Evolutionary conservation across 1,140 invertebrate genomes (phyloP), one percentile per base, ranked within the genome.

Genomic region (Nomia melanderi): DNA sequence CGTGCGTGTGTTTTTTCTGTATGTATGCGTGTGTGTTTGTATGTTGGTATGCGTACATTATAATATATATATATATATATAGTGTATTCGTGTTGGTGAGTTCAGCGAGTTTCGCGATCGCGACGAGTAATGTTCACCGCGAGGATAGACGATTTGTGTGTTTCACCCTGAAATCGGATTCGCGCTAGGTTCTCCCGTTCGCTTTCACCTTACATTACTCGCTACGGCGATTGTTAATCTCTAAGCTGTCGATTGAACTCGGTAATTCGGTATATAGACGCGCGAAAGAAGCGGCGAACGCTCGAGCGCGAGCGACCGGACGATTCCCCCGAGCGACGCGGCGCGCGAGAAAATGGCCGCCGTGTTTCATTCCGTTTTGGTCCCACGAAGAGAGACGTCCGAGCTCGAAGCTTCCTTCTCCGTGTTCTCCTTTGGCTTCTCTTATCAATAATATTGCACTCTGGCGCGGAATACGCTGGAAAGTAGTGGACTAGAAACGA

Each of bases 251-350:
- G 73, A 65, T 67, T 67, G 54, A 67, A 67, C 23, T 67, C 23
- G 73, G 39, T 75, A 69, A 75, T 75, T 75, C 73, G 63, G 64
- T 75, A 57, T 65, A 23, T n/a, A n/a, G n/a, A n/a, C n/a, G n/a
- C n/a, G 50, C 62, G 72, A 53, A n/a, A 53, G 63, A 41, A 41
- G 62, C 39, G 0, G 6, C 41, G 31, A 50, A 50, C 53, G 39
- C n/a, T 29, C 39, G 25, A 27, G 29, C 23, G 33, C 66, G 44
- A 20, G 36, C 33, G 25, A 47, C 8, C 5, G 29, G 7, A 1
- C 17, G 60, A 64, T 64, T 73, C 23, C 29, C 8, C 8, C 23
- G 20, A 59, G n/a, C 44, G 6, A n/a, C 20, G 23, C 11, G 0
- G 2, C n/a, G 36, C 60, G 29, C 41, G 31, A 39, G 47, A 64